phyloP scores from a whole-genome alignment of 2,797 vertebrate species.

The Sorex maritimensis region DNA sequence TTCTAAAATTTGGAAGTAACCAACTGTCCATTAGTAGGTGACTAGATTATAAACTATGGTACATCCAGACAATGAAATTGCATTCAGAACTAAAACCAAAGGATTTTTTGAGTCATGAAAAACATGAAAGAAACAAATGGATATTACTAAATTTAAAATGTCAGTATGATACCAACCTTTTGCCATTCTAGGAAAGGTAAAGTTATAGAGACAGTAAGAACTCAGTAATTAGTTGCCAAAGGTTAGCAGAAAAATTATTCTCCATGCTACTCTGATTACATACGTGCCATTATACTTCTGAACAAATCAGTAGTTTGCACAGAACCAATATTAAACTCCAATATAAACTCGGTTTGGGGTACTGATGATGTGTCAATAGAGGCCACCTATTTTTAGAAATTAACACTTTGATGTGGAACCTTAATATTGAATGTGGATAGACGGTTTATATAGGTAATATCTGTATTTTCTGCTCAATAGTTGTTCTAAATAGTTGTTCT shows the following conservation, averaged over 20 bases:
- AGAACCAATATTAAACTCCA: neutral
- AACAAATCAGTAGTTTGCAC: neutral
- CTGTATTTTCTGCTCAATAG: too few relatives aligned
- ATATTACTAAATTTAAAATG: neutral
- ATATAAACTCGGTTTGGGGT: neutral
- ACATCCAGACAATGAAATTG: neutral
- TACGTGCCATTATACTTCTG: neutral
- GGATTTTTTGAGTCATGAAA: neutral
- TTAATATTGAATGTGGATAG: neutral
- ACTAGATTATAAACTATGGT: neutral
- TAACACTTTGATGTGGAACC: neutral
- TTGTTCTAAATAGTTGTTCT: too few relatives aligned
- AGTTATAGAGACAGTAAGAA: neutral
- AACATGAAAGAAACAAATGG: neutral
- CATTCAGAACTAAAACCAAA: neutral
- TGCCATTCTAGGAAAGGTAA: neutral
- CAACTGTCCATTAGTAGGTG: neutral
- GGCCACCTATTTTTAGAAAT: neutral
- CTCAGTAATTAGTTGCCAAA: neutral
- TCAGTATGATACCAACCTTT: neutral
- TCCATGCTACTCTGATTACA: neutral
- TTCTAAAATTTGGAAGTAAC: neutral
- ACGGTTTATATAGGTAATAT: neutral
- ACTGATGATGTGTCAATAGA: neutral
- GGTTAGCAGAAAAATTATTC: neutral